phyloP scores from a whole-genome alignment of 2,797 vertebrate genomes.

The Acomys russatus region DNA sequence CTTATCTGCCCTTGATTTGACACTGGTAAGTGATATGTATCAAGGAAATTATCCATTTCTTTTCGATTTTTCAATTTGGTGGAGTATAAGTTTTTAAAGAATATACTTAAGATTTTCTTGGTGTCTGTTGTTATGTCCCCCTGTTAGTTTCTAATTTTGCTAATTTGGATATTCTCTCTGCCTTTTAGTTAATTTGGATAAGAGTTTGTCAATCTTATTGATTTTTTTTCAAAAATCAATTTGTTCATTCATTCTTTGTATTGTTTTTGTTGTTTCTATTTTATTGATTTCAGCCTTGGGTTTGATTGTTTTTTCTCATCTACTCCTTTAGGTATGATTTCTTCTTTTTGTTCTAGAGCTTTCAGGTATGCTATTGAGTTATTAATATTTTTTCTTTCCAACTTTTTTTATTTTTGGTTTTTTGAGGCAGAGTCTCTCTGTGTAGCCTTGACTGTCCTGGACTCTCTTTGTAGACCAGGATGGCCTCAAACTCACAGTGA shows the following conservation, averaged over 20 bases:
- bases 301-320: background rate
- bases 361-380: background rate
- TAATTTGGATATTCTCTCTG: no score
- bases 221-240: background rate
- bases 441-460: no score
- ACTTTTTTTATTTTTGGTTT: no score
- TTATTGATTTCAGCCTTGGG: background rate
- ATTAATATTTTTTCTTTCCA: no score
- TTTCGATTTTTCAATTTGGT: background rate
- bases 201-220: background rate
- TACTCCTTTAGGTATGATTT: background rate
- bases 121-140: no score
- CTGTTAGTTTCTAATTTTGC: no score
- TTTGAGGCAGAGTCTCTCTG: no score
- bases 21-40: background rate
- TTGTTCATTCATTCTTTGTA: background rate
- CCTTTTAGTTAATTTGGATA: no score
- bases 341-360: background rate
- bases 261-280: background rate
- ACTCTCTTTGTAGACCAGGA: no score
- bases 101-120: background rate
- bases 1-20: no score
- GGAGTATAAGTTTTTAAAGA: background rate
- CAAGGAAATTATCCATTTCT: background rate
- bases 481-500: no score